Evolutionary conservation across 2,113 vertebrate species (phyloP).

Genomic region (Coptodon rendalli): DNA sequence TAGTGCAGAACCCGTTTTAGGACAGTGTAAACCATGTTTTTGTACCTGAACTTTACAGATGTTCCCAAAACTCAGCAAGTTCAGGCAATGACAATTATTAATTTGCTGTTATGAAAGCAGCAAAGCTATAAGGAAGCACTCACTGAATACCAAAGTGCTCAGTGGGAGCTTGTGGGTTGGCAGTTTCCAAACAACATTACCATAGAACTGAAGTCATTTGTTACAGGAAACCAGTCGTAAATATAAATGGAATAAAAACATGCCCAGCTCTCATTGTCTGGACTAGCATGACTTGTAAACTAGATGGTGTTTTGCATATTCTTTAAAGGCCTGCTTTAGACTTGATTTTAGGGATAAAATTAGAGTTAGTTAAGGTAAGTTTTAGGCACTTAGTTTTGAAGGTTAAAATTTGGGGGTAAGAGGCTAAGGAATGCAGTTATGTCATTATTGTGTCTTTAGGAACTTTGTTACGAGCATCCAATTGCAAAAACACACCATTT

Average conservation of each 20-base stretch:
- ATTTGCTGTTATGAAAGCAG: neutral
- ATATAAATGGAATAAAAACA: neutral
- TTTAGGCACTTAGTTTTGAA: neutral
- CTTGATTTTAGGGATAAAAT: neutral
- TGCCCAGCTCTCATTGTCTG: neutral
- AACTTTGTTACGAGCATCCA: neutral
- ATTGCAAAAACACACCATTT: neutral
- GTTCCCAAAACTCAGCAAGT: neutral
- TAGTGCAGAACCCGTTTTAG: neutral
- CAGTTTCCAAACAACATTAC: neutral
- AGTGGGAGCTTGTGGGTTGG: neutral
- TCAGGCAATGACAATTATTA: neutral
- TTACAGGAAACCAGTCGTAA: neutral
- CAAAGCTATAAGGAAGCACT: neutral
- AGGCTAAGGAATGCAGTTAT: neutral
- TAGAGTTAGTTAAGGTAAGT: fast-evolving
- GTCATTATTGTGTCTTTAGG: neutral
- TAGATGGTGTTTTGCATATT: neutral
- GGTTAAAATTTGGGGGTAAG: neutral
- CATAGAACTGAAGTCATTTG: neutral
- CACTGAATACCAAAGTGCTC: too few species aligned
- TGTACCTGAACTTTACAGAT: neutral
- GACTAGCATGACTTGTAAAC: neutral
- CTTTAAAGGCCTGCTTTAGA: neutral
- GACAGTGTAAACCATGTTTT: neutral